phyloP scores from a whole-genome alignment of 2,113 vertebrate species.

The Numenius arquata region DNA sequence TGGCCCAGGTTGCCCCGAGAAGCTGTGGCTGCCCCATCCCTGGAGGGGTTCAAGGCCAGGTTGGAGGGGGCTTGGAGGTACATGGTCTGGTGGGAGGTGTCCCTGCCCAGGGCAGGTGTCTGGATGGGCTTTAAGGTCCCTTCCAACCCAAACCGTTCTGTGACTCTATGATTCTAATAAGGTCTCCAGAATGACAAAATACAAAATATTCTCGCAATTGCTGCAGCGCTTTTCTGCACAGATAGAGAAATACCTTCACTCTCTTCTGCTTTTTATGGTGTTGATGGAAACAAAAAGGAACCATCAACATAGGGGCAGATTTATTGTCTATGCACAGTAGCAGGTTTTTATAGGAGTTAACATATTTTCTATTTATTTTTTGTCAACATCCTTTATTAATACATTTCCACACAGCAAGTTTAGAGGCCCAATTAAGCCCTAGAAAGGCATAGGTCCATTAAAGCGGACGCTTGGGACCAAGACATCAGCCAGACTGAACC shows the following conservation, averaged over 20 bases:
- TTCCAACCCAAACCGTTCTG: neutral
- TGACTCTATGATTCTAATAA: neutral
- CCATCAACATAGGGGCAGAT: neutral
- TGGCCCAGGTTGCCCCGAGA: neutral
- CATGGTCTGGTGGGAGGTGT: neutral
- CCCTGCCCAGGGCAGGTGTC: neutral
- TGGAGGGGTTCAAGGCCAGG: neutral
- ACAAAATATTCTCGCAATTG: neutral
- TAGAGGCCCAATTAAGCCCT: neutral
- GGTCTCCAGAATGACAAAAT: neutral
- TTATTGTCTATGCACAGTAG: neutral
- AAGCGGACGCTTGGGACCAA: neutral
- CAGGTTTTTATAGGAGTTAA: neutral
- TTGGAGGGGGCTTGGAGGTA: neutral
- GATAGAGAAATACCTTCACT: neutral
- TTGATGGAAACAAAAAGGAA: neutral
- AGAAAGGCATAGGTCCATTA: neutral
- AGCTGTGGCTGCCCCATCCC: neutral
- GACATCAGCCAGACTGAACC: too few relatives aligned
- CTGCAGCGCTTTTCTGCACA: neutral
- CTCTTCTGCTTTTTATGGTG: neutral
- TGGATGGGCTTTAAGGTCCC: too few relatives aligned
- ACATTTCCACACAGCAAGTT: neutral
- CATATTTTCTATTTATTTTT: neutral
- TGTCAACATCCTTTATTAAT: neutral